Conservation (phyloP, 2,888 invertebrate species). For the Allophyes oxyacanthae region DNA sequence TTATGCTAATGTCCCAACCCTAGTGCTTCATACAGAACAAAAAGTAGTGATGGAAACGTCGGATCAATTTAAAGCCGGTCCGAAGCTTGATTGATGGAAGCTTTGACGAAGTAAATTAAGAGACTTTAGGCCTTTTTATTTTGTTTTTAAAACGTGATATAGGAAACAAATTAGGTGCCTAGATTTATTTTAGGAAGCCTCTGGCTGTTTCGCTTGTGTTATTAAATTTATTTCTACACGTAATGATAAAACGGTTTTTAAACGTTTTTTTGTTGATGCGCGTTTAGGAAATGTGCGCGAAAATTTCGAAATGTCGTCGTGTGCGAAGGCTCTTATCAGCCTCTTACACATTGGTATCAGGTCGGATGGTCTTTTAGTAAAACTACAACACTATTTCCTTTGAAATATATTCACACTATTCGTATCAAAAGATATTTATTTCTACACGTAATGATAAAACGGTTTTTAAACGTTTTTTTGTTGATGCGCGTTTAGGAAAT, state of each 20-base stretch:
- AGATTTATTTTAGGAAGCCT: conserved; percentile 45
- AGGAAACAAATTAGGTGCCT: conserved; percentile 38
- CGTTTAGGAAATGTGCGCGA: not conserved
- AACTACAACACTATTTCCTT: not conserved
- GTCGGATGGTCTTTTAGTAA: too few species aligned
- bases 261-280: conserved; percentile 16
- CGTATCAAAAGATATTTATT: conserved; percentile 39
- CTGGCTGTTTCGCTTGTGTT: conserved; percentile 10
- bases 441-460: conserved; percentile 19
- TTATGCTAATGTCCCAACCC: conserved; percentile 35
- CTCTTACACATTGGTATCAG: too few species aligned
- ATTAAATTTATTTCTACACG: conserved; percentile 41
- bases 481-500: not conserved
- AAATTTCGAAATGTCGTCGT: too few species aligned
- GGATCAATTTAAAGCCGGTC: conserved; percentile 62
- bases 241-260: conserved; percentile 24
- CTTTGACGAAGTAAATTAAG: conserved; percentile 70
- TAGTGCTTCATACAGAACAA: conserved; percentile 43
- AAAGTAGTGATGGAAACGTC: conserved; percentile 62
- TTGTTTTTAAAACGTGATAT: conserved; percentile 35
- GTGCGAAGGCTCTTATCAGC: too few species aligned
- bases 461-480: conserved; percentile 24
- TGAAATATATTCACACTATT: conserved; percentile 8
- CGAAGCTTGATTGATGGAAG: conserved; percentile 69
- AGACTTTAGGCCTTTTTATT: conserved; percentile 49